Evolutionary conservation across 53 echinoderm and acorn worm genomes (phyloP), one percentile per base, ranked within the genome.

Genomic region (Henricia sp.): DNA sequence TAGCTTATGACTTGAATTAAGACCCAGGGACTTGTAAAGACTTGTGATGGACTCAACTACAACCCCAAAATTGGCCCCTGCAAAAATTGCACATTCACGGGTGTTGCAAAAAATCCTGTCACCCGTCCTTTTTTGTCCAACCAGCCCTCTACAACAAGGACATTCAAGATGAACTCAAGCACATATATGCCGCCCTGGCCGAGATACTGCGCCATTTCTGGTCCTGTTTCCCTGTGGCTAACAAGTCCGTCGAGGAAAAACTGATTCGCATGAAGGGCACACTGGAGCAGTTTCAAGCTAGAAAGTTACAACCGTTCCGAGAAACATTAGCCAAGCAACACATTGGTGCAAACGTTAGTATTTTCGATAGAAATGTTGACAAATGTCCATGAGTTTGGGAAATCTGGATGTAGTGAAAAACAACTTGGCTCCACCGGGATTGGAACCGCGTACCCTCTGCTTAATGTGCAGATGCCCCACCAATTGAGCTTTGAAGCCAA

Each of bases 181-280:
- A 84, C 13, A 59, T 96, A 20, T 96, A 94, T 50, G 58, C 84
- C 0, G 91, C 93, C 54, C 88, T 96, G 1, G 82, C 89, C 1
- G 94, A 94, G 64, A 75, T 94, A 13, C 88, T 94, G 5, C 73
- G 94, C 17, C 94, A 94, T 39, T 96, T 94, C 62, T 96, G 96
- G 96, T 68, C 87, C 17, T 96, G 94, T 72, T 96, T 96, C 38
- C 94, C 96, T 2, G 92, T 92, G 21, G 64, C 90, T 12, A 93
- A 74, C 52, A 92, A 92, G 32, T 73, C 89, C 12, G 67, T 96
- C 33, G 96, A 96, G 70, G 96, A 96, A 39, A 94, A 93, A 56
- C 69, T 96, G 32, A 41, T 91, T 14, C 78, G 96, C 0, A 96
- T 96, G 96, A 96, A 96, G 58, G 93, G 91, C 50, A 96, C 94